phyloP scores from a whole-genome alignment of 37 sponge, comb jelly and placozoan genomes.

The Haliclona indistincta region DNA sequence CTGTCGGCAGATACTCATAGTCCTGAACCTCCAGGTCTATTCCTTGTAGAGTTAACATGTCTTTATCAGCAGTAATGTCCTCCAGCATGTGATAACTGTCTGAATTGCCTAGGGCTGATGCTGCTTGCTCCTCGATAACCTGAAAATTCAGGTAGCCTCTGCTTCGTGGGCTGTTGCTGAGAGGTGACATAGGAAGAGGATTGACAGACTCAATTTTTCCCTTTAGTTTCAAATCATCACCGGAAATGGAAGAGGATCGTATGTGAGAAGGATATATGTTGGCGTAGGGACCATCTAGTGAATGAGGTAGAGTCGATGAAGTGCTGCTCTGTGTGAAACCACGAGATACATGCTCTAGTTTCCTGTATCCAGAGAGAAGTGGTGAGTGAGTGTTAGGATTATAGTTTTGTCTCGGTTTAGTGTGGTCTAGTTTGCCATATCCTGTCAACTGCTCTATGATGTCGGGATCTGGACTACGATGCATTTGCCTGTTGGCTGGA shows the following conservation, averaged over 20 bases:
- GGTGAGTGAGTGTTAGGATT: background rate
- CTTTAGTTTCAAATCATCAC: background rate
- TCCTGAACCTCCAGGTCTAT: too few relatives aligned
- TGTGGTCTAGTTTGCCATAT: constrained; percentile 6
- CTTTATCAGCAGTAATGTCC: background rate
- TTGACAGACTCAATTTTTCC: background rate
- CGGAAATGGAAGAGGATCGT: background rate
- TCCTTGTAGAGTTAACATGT: background rate
- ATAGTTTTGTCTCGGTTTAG: constrained; percentile 7
- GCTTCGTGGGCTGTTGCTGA: too few relatives aligned
- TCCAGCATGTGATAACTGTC: constrained; percentile 4
- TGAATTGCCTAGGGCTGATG: background rate
- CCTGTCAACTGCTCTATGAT: background rate
- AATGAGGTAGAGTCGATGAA: background rate
- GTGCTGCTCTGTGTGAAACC: too few relatives aligned
- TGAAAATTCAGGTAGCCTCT: background rate
- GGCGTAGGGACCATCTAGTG: background rate
- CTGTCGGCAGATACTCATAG: background rate
- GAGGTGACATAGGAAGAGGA: background rate
- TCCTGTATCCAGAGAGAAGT: constrained; percentile 1
- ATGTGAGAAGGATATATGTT: constrained; percentile 4
- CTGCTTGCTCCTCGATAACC: background rate
- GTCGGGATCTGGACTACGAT: too few relatives aligned
- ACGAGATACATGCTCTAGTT: background rate
- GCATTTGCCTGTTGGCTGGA: too few relatives aligned